Evolutionary conservation across 1,140 invertebrate species (phyloP), one percentile per base, ranked within the genome.

Genomic region (Bursaphelenchus mucronatus): DNA sequence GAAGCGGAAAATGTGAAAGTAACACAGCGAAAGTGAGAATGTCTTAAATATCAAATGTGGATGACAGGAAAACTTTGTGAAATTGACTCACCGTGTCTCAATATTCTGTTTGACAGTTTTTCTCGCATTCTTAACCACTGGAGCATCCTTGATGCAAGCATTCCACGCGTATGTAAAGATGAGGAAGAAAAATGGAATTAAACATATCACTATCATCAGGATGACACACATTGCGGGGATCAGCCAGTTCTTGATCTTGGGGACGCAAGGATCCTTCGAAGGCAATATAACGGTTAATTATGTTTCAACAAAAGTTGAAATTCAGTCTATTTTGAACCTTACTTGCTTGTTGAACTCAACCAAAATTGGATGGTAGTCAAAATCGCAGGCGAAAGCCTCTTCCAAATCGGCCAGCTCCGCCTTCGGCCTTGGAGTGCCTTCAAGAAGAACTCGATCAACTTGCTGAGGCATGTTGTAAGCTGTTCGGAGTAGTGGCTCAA

Each of bases 221-320:
- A 50, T 30, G 49, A 50, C 49, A 5, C 15, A 17, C 15, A 17
- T 17, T 50, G 49, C 49, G 1, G 49, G 49, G 15, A 50, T 17
- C 15, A 50, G 49, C 15, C 19, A 50, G 49, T 50, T 50, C 49
- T 50, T 50, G 15, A 50, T 17, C 49, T 50, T 50, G 15, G 49
- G 49, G 15, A 50, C 49, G 5, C 49, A 50, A 17, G 49, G 49
- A 15, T 50, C 49, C 49, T 50, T 17, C 1, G 5, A 15, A 15
- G 5, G 49, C 49, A 50, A 17, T 17, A 17, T 3, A 50, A 30
- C 1, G 49, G n/a, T 13, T 13, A 47, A n/a, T n/a, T 50, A 50
- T 30, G 5, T 1, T 30, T 50, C 19, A 15, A 50, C n/a, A n/a
- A n/a, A n/a, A n/a, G n/a, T n/a, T n/a, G n/a, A n/a, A n/a, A n/a